phyloP scores from a whole-genome alignment of 2,797 vertebrate genomes.

The Carapus acus region DNA sequence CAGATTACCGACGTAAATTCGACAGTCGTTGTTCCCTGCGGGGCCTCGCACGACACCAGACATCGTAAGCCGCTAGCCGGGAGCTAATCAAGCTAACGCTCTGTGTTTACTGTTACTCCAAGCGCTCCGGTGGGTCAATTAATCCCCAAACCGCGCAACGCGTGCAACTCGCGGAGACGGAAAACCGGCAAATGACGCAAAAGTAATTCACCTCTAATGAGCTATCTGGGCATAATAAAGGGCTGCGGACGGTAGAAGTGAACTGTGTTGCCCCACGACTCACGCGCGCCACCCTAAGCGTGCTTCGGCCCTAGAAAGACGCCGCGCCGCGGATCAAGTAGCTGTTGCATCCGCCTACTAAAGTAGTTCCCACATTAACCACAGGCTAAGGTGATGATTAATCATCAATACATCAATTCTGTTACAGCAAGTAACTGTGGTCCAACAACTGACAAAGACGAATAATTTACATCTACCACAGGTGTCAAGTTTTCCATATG shows the following conservation, averaged over 20 bases:
- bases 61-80: slow-evolving; percentile 47
- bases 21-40: slow-evolving; percentile 80
- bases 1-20: slow-evolving; percentile 87
- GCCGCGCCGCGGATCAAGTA: neutral
- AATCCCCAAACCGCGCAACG: neutral
- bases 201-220: neutral
- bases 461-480: too few species aligned
- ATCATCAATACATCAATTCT: neutral
- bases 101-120: neutral
- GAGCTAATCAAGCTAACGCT: slow-evolving; percentile 8
- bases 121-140: neutral
- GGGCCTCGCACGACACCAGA: slow-evolving; percentile 76
- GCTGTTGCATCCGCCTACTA: slow-evolving; percentile 55
- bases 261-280: slow-evolving; percentile 29
- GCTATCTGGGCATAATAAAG: too few species aligned
- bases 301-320: slow-evolving; percentile 40
- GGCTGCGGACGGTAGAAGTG: too few species aligned
- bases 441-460: neutral
- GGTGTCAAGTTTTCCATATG: too few species aligned
- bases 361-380: slow-evolving; percentile 59
- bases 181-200: too few species aligned
- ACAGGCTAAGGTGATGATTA: neutral
- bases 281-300: slow-evolving; percentile 39
- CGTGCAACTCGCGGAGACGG: neutral
- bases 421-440: neutral